Evolutionary conservation across 1,140 invertebrate genomes (phyloP).

Genomic region (Oryctes rhinoceros): DNA sequence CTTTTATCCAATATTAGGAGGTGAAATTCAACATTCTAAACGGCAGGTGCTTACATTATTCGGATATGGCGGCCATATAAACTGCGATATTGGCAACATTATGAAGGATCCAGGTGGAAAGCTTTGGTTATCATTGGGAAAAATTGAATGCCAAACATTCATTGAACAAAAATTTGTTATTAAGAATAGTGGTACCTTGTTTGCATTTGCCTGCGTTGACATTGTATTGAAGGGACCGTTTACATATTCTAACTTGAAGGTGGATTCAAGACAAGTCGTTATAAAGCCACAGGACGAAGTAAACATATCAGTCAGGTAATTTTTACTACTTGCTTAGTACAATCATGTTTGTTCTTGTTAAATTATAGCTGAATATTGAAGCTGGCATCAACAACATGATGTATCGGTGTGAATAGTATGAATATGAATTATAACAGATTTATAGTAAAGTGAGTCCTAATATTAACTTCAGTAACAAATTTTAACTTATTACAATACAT

Average conservation of each 20-base stretch:
- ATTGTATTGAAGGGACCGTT: constrained; percentile 60
- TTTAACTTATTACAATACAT: no score
- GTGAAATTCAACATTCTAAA: constrained; percentile 55
- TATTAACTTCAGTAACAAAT: no score
- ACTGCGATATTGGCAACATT: constrained; percentile 61
- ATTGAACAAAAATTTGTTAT: constrained; percentile 60
- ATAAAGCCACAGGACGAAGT: constrained; percentile 51
- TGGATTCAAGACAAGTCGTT: constrained; percentile 49
- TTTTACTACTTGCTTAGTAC: constrained; percentile 24
- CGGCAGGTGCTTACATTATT: constrained; percentile 59
- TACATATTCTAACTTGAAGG: constrained; percentile 49
- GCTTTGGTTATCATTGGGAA: constrained; percentile 64
- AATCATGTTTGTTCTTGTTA: no score
- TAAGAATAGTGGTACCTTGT: constrained; percentile 63
- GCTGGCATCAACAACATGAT: no score
- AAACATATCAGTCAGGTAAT: constrained; percentile 48
- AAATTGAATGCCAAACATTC: constrained; percentile 59
- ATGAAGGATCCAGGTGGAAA: constrained; percentile 63
- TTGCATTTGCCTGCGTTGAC: constrained; percentile 62
- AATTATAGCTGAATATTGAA: no score
- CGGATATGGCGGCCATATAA: constrained; percentile 64
- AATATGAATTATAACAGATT: no score
- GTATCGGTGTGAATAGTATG: no score
- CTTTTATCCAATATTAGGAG: constrained; percentile 62
- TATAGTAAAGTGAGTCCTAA: no score